A percentile compares a stretch with the other conserved stretches of the same genome.
Evolutionary conservation across 2,113 vertebrate species (phyloP).

Genomic region (Cygnus buccinator): DNA sequence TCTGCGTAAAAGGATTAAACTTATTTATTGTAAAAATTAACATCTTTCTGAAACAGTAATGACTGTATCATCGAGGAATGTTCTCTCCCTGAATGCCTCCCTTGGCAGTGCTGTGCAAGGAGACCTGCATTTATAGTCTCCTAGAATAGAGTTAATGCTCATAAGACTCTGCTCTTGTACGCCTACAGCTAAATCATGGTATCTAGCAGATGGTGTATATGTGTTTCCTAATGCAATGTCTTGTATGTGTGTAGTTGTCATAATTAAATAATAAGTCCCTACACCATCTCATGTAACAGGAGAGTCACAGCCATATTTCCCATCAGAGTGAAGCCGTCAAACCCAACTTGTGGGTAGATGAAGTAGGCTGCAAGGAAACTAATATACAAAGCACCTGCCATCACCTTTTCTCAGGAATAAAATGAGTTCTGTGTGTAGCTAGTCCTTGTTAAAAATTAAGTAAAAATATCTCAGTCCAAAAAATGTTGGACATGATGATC

Average conservation of each 20-base stretch:
- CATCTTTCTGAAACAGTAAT: slow-evolving; percentile 49
- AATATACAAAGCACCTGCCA: neutral
- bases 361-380: neutral
- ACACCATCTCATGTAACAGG: slow-evolving; percentile 15
- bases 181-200: slow-evolving; percentile 69
- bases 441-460: neutral
- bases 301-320: slow-evolving; percentile 23
- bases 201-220: slow-evolving; percentile 76
- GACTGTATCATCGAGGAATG: neutral
- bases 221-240: slow-evolving; percentile 68
- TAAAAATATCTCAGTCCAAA: neutral
- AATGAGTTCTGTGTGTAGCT: neutral
- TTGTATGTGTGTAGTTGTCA: slow-evolving; percentile 68
- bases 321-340: neutral
- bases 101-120: slow-evolving; percentile 22
- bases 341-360: neutral
- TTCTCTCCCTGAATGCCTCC: slow-evolving; percentile 50
- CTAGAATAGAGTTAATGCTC: slow-evolving; percentile 65
- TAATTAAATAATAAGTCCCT: slow-evolving; percentile 75
- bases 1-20: slow-evolving; percentile 52
- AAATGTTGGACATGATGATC: neutral
- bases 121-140: slow-evolving; percentile 35
- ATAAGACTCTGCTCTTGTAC: slow-evolving; percentile 31
- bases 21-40: slow-evolving; percentile 75
- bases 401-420: neutral